Evolutionary conservation across 2,888 invertebrate species (phyloP), one percentile per base, ranked within the genome.

Genomic region (Malacosoma neustria): DNA sequence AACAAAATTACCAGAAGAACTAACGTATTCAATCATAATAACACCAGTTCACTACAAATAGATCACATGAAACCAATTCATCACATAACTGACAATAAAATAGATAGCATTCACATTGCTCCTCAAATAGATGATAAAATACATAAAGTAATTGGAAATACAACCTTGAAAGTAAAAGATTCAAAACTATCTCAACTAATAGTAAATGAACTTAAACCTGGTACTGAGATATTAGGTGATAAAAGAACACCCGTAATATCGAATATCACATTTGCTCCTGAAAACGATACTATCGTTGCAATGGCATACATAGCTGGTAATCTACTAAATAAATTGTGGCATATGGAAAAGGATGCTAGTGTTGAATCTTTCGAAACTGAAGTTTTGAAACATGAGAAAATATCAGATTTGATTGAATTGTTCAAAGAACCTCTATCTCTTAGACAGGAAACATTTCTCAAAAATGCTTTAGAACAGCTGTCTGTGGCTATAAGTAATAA

Each of bases 221-320:
- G 79, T 0, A 55, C 45, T 3, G 84, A 84, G 60, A 44, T 61
- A 2, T 72, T 85, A 33, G 84, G 84, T 7, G 74, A 77, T 39
- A 49, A 46, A 34, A 50, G 52, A 14, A 61, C 67, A 2, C 51
- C 68, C 30, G 58, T 75, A 1, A 67, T 72, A 38, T 82, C 84
- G 11, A 84, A 80, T 36, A 73, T 85, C 6, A 80, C 80, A 3
- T 85, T 82, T 39, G 76, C 74, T n/a, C 64, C 73, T 11, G 79
- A 80, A 59, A 85, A 82, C 43, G 81, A 82, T 36, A 82, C 84
- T 3, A 46, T 80, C 11, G 76, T 73, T 34, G 81, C 84, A 14
- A 77, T 84, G 73, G 72, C 81, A 1, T 80, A 71, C 14, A 84
- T 85, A 41, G 84, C 84, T 45, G 84, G 84, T 0, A 80, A 81